Base-by-base conservation (phyloP, 2,888 invertebrate genomes). In the Amphiduros pacificus region DNA sequence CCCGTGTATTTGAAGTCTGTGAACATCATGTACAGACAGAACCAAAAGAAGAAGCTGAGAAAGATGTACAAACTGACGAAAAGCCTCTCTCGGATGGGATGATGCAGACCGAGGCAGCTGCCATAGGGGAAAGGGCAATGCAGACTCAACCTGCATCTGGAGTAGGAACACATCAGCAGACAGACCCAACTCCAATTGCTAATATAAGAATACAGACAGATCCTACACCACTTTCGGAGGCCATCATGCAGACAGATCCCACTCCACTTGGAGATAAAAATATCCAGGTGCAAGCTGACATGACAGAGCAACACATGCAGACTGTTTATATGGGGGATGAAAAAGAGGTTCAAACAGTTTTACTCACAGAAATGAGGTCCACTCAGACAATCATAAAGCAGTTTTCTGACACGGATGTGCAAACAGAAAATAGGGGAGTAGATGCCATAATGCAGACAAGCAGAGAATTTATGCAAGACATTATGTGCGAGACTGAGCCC, bases 181-280 rank as follows among this genome's bases (percentile, higher is more conserved):
- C 58, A 3, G 50, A 58, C 36, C 28, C 36, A 29, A 58, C 49
- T 32, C 20, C 29, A 26, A 11, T 58, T 2, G 26, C 36, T 17
- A 27, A 11, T 20, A 6, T n/a, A 26, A 32, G 32, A 1, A 17
- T 50, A 20, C 58, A 58, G 32, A 58, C 58, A 2, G 58, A 58
- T 22, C 58, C 58, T 3, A 58, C 49, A 50, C 58, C 58, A 11
- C 3, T 24, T 2, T 28, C 24, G 1, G 58, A 50, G 14, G 44
- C 48, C 27, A 26, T 22, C 31, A 20, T 58, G n/a, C 58, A 58
- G 41, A 58, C 58, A 32, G 58, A 58, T 26, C 58, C 58, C 1
- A 58, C 49, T 22, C 58, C 50, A 4, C 9, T 32, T 3, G 20
- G 32, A 32, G 36, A 32, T 3, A 48, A 44, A 17, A 32, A 20